A percentile compares a stretch with the other conserved stretches of the same genome.
Evolutionary conservation across 2,797 vertebrate species (phyloP).

Genomic region (Botia almorhae): DNA sequence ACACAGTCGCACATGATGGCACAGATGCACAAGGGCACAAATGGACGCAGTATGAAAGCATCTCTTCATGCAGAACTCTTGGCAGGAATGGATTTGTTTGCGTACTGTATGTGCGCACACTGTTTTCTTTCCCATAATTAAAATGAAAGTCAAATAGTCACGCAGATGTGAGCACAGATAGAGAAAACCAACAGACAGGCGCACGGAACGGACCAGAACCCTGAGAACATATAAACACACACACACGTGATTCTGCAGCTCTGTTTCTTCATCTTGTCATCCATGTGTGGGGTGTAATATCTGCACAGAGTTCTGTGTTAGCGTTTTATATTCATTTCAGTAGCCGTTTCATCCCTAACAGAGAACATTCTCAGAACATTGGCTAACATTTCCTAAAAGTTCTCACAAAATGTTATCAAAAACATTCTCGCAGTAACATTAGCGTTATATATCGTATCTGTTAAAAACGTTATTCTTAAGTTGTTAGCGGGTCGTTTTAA

Average conservation of each 20-base stretch:
- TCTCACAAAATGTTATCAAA: too few species aligned
- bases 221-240: too few species aligned
- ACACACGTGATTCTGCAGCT: too few species aligned
- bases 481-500: too few species aligned
- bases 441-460: too few species aligned
- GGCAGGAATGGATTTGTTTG: not conserved
- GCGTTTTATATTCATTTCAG: constrained; percentile 26
- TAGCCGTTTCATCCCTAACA: too few species aligned
- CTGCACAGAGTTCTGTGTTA: not conserved
- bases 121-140: constrained; percentile 29
- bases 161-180: constrained; percentile 40
- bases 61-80: constrained; percentile 8
- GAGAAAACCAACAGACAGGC: constrained; percentile 23
- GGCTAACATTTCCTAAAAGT: too few species aligned
- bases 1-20: constrained; percentile 6
- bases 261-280: constrained; percentile 49
- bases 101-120: not conserved
- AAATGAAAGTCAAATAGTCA: constrained; percentile 36
- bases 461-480: too few species aligned
- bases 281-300: constrained; percentile 36
- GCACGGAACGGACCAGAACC: constrained; percentile 25
- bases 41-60: constrained; percentile 4
- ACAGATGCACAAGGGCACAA: constrained; percentile 20
- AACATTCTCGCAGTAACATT: too few species aligned
- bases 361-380: too few species aligned